These are phyloP conservation scores for Belgica antarctica DNA, from an alignment of 2,888 invertebrate genomes.

Conservation along the genomic window DNA sequence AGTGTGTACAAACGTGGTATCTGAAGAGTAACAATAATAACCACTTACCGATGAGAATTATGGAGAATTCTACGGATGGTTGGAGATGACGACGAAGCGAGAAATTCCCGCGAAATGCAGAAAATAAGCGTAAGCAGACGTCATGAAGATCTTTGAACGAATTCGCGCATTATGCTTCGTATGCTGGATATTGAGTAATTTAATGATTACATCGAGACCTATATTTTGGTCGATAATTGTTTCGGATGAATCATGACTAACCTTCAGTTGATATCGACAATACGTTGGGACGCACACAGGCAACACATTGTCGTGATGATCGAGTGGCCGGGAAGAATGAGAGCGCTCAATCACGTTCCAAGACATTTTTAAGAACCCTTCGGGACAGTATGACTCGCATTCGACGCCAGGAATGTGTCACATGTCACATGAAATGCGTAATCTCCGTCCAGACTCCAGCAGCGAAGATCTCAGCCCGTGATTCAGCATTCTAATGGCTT, in stretches of 20 bases:
- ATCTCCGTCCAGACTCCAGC: conserved; percentile 12
- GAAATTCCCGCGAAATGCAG: conserved; percentile 36
- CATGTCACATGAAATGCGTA: conserved; percentile 36
- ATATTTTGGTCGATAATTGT: conserved; percentile 39
- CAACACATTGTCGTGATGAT: background rate
- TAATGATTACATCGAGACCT: conserved; percentile 27
- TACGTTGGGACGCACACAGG: background rate
- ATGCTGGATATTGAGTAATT: conserved; percentile 24
- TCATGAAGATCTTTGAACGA: background rate
- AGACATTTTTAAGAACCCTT: background rate
- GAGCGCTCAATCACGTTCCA: background rate
- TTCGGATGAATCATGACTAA: conserved; percentile 43
- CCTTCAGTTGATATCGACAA: background rate
- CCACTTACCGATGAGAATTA: conserved; percentile 38
- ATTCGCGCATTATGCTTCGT: conserved; percentile 11
- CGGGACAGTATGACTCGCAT: conserved; percentile 10
- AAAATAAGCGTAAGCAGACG: background rate
- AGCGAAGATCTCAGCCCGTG: background rate
- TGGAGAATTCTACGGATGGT: too few relatives aligned
- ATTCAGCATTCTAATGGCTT: conserved; percentile 6
- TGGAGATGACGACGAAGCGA: background rate
- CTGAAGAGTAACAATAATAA: conserved; percentile 32
- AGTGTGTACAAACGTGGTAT: background rate
- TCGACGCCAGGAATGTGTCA: conserved; percentile 29
- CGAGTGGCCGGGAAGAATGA: background rate